These are phyloP conservation scores for Odontamblyopus rebecca DNA, from an alignment of 2,797 vertebrate species.

Conservation along the genomic window DNA sequence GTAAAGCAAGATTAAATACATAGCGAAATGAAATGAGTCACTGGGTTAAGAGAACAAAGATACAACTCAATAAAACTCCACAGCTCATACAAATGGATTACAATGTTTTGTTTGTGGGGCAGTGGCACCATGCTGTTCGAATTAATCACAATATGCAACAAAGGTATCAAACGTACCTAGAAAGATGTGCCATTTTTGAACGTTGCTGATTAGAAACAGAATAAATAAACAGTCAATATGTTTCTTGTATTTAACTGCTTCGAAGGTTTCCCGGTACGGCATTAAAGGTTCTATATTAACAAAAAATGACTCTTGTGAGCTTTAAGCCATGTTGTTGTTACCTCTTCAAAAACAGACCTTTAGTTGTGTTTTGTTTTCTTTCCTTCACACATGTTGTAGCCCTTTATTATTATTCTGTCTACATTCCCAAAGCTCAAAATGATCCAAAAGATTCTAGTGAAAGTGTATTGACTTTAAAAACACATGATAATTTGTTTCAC, in stretches of 20 bases:
- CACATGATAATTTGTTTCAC: too few relatives aligned
- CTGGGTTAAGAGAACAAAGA: constrained; percentile 25
- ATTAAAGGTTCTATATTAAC: not conserved
- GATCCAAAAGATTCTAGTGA: too few relatives aligned
- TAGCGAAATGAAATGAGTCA: constrained; percentile 22
- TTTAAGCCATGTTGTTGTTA: too few relatives aligned
- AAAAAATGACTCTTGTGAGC: too few relatives aligned
- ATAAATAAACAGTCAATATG: not conserved
- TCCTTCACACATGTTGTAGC: too few relatives aligned
- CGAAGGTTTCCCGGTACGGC: not conserved
- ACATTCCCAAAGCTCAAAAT: too few relatives aligned
- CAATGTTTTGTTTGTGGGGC: constrained; percentile 10
- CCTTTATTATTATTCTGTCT: too few relatives aligned
- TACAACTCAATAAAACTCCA: constrained; percentile 24
- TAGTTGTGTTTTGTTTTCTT: too few relatives aligned
- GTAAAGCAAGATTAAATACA: constrained; percentile 22
- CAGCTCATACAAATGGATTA: constrained; percentile 20
- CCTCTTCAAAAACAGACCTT: too few relatives aligned
- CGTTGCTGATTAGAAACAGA: not conserved
- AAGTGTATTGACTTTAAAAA: too few relatives aligned
- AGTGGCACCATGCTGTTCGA: not conserved
- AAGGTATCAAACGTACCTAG: not conserved
- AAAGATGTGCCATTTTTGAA: not conserved
- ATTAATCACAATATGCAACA: constrained; percentile 9
- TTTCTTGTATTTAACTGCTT: not conserved